phyloP scores from a whole-genome alignment of 2,797 vertebrate genomes.

The Arrhamphus sclerolepis region DNA sequence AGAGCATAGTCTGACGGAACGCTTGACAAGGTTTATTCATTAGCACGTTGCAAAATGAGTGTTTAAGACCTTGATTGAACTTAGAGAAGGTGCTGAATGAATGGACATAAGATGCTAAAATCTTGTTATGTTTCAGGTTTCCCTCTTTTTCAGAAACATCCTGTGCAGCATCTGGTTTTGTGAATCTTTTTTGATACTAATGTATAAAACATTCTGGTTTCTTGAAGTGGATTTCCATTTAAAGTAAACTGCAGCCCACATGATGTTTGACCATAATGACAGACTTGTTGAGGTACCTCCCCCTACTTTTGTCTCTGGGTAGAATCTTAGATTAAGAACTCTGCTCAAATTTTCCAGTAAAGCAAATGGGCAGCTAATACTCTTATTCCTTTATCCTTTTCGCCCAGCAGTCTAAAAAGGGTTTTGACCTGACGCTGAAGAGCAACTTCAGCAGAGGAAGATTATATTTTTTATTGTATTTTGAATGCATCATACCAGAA shows the following conservation, averaged over 20 bases:
- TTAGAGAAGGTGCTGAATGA: slow-evolving; percentile 15
- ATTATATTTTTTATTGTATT: slow-evolving; percentile 30
- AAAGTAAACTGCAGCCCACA: slow-evolving; percentile 58
- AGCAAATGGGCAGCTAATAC: slow-evolving; percentile 55
- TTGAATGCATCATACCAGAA: slow-evolving; percentile 6
- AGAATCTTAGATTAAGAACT: slow-evolving; percentile 51
- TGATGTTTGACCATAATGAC: slow-evolving; percentile 70
- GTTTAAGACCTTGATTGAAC: slow-evolving; percentile 20
- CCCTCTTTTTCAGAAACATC: slow-evolving; percentile 11
- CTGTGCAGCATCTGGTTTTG: slow-evolving; percentile 44
- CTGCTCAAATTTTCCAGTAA: slow-evolving; percentile 69
- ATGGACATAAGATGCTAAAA: slow-evolving; percentile 6
- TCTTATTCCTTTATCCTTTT: slow-evolving; percentile 44
- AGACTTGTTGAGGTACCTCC: slow-evolving; percentile 49
- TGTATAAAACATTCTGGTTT: slow-evolving; percentile 60
- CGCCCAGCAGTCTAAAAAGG: slow-evolving; percentile 36
- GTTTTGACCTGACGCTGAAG: slow-evolving; percentile 49
- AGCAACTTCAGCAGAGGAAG: slow-evolving; percentile 33
- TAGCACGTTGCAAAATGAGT: slow-evolving; percentile 23
- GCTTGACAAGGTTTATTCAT: slow-evolving; percentile 49
- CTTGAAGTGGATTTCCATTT: slow-evolving; percentile 58
- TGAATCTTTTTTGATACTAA: slow-evolving; percentile 40
- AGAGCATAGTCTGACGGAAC: slow-evolving; percentile 32
- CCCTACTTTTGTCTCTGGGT: slow-evolving; percentile 46
- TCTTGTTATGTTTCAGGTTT: slow-evolving; percentile 20